A percentile compares a stretch with the other conserved stretches of the same genome.
Evolutionary conservation across 2,113 vertebrate species (phyloP).

Genomic region (Ammodytes dubius): DNA sequence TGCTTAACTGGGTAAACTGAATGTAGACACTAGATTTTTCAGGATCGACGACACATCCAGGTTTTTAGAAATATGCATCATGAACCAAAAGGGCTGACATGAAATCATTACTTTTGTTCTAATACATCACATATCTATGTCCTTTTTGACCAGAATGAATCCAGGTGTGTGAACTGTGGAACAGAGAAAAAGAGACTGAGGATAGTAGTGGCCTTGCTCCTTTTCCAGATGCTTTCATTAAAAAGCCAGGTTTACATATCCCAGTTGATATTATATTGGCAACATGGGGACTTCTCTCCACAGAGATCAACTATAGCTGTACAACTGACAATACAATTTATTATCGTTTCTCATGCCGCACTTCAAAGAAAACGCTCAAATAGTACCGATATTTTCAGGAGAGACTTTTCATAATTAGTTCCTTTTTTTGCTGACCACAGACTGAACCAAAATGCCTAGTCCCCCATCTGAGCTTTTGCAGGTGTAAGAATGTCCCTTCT

Average conservation of each 20-base stretch:
- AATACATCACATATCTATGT: constrained; percentile 7
- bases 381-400: constrained; percentile 13
- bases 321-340: constrained; percentile 52
- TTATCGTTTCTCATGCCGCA: constrained; percentile 41
- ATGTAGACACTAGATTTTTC: background rate
- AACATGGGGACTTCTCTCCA: constrained; percentile 47
- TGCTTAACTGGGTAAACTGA: too few species aligned
- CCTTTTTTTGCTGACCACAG: constrained; percentile 28
- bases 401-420: constrained; percentile 11
- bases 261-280: constrained; percentile 58
- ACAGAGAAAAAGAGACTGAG: constrained; percentile 11
- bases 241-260: constrained; percentile 66
- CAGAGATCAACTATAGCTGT: constrained; percentile 53
- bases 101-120: background rate
- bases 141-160: constrained; percentile 22
- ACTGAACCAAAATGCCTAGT: constrained; percentile 36
- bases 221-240: constrained; percentile 69
- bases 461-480: constrained; percentile 53
- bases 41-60: background rate
- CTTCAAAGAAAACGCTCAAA: constrained; percentile 31
- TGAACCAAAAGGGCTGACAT: constrained; percentile 1
- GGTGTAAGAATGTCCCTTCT: constrained; percentile 52
- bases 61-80: constrained; percentile 8
- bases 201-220: constrained; percentile 27
- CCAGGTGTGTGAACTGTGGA: constrained; percentile 59